Base-by-base conservation (phyloP, 2,888 invertebrate genomes). In the Stegana nigrithorax region DNA sequence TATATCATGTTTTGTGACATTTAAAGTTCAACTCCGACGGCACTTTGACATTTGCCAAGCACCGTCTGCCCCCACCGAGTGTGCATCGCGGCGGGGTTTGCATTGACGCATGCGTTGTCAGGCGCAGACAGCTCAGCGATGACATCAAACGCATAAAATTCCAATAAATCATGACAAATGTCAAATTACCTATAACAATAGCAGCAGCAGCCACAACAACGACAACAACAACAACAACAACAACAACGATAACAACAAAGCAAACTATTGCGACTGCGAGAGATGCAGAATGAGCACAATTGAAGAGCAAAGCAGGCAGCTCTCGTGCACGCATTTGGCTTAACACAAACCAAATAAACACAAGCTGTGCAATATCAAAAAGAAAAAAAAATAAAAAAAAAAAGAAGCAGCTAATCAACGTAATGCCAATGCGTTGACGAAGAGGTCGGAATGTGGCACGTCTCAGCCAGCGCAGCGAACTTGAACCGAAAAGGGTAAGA, bases 71-170 rank as follows among this genome's bases (percentile, higher is more conserved):
- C 10, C 19, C 17, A n/a, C 25, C 26, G 27, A 19, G 32, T n/a
- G 32, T 32, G 53, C n/a, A 21, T 59, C n/a, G 17, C 14, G 2
- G n/a, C 14, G 14, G 4, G 17, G 17, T n/a, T 39, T 14, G 39
- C 39, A 17, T 17, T 4, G 14, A 39, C n/a, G 39, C 39, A 17
- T 39, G 5, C 14, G 14, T 14, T 17, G 14, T 14, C 39, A 17
- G 44, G 58, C 21, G 64, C 58, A 60, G 67, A 63, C 67, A 60
- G 62, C 64, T 19, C 47, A 27, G 62, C 61, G 73, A 79, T 80
- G 81, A 81, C 79, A 79, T 79, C 78, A 75, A 71, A 67, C 62
- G 62, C 66, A 69, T 57, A 72, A 68, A 68, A 65, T 66, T 64
- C 59, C 65, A 66, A 67, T 68, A 66, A 68, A 68, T 69, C 68